Evolutionary conservation across 2,888 invertebrate species (phyloP).

Genomic region (Gandaritis pyraliata): DNA sequence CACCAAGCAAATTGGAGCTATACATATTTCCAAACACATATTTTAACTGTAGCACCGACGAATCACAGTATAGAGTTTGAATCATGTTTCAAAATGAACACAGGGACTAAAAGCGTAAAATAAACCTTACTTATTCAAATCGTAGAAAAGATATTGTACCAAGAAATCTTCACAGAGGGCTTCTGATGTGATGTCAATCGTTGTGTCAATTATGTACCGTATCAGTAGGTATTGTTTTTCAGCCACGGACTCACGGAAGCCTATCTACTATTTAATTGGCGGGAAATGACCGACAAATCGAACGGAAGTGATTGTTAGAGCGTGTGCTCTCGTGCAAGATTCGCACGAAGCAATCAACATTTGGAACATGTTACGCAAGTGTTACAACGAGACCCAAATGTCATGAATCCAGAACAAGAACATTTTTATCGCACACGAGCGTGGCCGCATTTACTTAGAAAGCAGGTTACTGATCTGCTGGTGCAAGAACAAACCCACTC

Average conservation of each 20-base stretch:
- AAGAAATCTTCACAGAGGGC: too few species aligned
- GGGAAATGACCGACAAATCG: slow-evolving; percentile 60
- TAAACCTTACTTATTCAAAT: too few species aligned
- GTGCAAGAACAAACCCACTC: neutral
- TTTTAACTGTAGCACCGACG: too few species aligned
- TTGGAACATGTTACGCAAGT: slow-evolving; percentile 55
- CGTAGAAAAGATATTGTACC: too few species aligned
- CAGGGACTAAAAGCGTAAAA: too few species aligned
- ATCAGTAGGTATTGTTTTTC: slow-evolving; percentile 2
- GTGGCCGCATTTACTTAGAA: slow-evolving; percentile 8
- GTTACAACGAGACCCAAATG: slow-evolving; percentile 51
- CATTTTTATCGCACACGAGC: slow-evolving; percentile 42
- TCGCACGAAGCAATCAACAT: slow-evolving; percentile 48
- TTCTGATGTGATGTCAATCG: neutral
- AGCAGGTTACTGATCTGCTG: neutral
- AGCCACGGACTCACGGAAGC: slow-evolving; percentile 53
- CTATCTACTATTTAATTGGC: slow-evolving; percentile 46
- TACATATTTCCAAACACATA: too few species aligned
- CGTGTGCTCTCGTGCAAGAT: slow-evolving; percentile 52
- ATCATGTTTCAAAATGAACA: too few species aligned
- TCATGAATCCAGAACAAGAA: slow-evolving; percentile 54
- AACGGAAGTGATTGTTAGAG: slow-evolving; percentile 66
- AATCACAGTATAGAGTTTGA: too few species aligned
- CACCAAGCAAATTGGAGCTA: too few species aligned
- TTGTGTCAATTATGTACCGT: neutral